Conservation (phyloP, 2,797 vertebrate genomes). For the Scolopax bukidnonensis region DNA sequence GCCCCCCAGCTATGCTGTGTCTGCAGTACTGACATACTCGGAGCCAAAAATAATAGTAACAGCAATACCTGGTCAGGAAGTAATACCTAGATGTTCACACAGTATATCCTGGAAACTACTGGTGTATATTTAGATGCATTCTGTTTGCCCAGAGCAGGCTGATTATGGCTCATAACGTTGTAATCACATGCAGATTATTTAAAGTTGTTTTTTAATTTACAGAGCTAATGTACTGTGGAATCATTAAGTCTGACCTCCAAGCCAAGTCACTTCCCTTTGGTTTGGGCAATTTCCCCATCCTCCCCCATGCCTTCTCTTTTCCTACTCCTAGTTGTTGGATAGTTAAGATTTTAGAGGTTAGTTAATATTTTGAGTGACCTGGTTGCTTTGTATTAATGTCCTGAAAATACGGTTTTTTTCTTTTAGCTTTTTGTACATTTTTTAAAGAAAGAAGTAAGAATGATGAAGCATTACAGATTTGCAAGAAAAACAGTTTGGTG, state of each 20-base stretch:
- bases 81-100: background rate
- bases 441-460: background rate
- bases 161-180: background rate
- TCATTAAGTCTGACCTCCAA: conserved; percentile 46
- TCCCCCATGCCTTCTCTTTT: background rate
- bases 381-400: background rate
- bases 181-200: conserved; percentile 46
- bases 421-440: background rate
- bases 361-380: background rate
- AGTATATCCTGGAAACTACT: background rate
- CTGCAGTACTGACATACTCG: background rate
- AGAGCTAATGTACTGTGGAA: conserved; percentile 22
- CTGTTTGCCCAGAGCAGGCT: background rate
- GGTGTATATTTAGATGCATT: background rate
- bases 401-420: background rate
- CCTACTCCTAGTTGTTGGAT: background rate
- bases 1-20: background rate
- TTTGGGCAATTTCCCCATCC: background rate
- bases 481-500: background rate
- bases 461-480: conserved; percentile 8
- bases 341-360: background rate
- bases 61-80: background rate
- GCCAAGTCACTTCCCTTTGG: background rate
- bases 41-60: background rate
- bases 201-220: conserved; percentile 32